Evolutionary conservation across 1,140 invertebrate genomes (phyloP).

Genomic region (Gonatopus flavifemur): DNA sequence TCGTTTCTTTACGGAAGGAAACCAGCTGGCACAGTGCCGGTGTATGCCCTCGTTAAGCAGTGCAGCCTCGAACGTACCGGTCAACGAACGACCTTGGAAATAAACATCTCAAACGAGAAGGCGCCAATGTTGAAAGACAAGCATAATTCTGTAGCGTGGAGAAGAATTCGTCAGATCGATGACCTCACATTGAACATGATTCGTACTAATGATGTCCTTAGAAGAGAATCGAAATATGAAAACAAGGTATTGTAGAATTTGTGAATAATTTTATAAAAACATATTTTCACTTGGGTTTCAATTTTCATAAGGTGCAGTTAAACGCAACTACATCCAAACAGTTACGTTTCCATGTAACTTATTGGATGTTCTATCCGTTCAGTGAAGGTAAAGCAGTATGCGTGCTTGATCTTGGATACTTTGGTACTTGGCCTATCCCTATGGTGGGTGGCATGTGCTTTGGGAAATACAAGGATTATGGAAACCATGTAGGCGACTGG

Average conservation of each 20-base stretch:
- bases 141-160: neutral
- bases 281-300: neutral
- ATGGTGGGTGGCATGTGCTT: constrained; percentile 62
- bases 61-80: constrained; percentile 29
- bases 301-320: neutral
- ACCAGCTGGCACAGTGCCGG: constrained; percentile 60
- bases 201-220: neutral
- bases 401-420: constrained; percentile 51
- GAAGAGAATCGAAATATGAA: neutral
- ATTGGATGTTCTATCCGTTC: constrained; percentile 72
- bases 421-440: constrained; percentile 62
- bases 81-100: neutral
- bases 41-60: constrained; percentile 63
- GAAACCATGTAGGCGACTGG: constrained; percentile 70
- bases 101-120: too few species aligned
- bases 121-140: neutral
- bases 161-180: neutral
- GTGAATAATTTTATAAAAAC: too few species aligned
- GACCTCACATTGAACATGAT: neutral
- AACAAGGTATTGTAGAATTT: too few species aligned
- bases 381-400: constrained; percentile 64
- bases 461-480: constrained; percentile 61
- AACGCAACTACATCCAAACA: constrained; percentile 18
- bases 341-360: constrained; percentile 64
- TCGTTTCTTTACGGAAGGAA: constrained; percentile 66